Conservation (phyloP, 2,888 invertebrate genomes). For the Sepioteuthis lessoniana region DNA sequence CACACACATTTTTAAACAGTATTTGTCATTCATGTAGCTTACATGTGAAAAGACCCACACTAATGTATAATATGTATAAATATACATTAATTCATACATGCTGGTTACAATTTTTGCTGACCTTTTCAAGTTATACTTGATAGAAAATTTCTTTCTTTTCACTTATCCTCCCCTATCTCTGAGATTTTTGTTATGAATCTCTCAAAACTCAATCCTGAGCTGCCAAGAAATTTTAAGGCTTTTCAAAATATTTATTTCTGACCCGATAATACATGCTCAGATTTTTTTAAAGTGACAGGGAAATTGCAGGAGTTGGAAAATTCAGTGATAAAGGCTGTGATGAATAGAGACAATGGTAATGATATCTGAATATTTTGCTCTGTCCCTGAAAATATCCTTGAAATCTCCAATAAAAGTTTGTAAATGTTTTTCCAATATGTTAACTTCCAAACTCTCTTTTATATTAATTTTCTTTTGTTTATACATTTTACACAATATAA, state of each 20-base stretch:
- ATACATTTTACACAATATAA: no score
- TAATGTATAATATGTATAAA: no score
- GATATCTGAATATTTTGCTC: not conserved
- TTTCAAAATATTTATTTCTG: not conserved
- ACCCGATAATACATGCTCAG: not conserved
- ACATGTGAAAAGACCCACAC: not conserved
- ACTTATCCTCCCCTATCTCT: not conserved
- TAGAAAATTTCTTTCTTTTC: not conserved
- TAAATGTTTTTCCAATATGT: not conserved
- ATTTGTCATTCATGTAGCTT: not conserved
- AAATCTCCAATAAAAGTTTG: not conserved
- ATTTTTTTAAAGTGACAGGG: not conserved
- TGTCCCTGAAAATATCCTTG: not conserved
- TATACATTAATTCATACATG: no score
- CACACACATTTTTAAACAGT: not conserved
- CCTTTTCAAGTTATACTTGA: not conserved
- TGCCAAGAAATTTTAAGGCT: not conserved
- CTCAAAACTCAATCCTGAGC: not conserved
- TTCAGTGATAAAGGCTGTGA: constrained; percentile 6
- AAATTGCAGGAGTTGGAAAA: not conserved
- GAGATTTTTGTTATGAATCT: not conserved
- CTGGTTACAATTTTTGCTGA: not conserved
- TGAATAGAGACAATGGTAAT: not conserved
- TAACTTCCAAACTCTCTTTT: not conserved
- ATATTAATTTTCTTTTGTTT: no score